Percentiles rank a stretch among this genome's conserved stretches.
Conservation (phyloP, 2,797 vertebrate genomes). For the Gadopsis marmoratus region DNA sequence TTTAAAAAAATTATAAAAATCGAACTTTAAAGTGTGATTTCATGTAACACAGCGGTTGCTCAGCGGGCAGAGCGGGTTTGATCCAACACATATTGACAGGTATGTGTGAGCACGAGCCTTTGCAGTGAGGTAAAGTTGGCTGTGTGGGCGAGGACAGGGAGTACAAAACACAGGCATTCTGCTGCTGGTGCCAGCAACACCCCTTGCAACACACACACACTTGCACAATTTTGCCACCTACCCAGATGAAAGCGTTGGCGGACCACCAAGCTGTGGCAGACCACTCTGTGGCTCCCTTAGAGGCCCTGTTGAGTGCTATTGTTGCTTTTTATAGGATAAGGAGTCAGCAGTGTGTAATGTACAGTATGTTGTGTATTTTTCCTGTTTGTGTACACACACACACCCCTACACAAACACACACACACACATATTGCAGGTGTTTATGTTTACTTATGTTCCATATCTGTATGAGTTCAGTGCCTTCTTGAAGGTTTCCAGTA, state of each 20-base stretch:
- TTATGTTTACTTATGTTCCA: constrained; percentile 14
- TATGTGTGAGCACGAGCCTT: constrained; percentile 58
- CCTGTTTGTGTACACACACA: not conserved
- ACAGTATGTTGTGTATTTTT: constrained; percentile 7
- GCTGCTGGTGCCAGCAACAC: constrained; percentile 59
- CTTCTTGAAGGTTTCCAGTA: constrained; percentile 6
- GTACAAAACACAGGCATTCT: constrained; percentile 53
- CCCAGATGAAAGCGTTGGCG: constrained; percentile 59
- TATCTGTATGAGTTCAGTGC: constrained; percentile 6
- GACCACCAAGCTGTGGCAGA: constrained; percentile 22
- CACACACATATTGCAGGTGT: constrained; percentile 1
- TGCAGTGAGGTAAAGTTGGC: constrained; percentile 45
- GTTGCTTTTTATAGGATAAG: constrained; percentile 64
- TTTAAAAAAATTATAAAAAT: not conserved
- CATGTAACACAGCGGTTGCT: constrained; percentile 15
- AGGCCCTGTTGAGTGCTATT: constrained; percentile 62
- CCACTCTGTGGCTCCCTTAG: constrained; percentile 45
- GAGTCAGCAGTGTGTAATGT: constrained; percentile 52
- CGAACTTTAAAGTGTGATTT: constrained; percentile 6
- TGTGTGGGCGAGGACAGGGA: constrained; percentile 58
- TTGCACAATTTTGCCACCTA: constrained; percentile 59
- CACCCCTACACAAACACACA: not conserved
- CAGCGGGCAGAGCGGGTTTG: constrained; percentile 46
- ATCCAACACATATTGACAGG: constrained; percentile 64
- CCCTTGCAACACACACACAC: constrained; percentile 28